Conservation (phyloP, 2,888 invertebrate species). For the Drosophila yooni region DNA sequence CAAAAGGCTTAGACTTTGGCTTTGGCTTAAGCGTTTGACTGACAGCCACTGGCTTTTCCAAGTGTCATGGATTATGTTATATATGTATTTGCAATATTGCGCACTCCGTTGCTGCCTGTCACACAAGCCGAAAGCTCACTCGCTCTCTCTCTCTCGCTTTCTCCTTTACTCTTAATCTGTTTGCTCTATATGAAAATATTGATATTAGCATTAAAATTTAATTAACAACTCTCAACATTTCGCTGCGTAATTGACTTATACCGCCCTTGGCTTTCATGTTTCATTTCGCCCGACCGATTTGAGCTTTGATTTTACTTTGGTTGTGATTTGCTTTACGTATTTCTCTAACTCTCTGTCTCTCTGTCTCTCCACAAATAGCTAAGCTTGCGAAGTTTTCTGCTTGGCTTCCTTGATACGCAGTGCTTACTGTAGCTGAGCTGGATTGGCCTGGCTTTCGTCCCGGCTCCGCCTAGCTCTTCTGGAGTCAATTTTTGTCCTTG, state of each 20-base stretch:
- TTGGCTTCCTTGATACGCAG: conserved; percentile 61
- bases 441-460: conserved; percentile 55
- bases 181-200: conserved; percentile 47
- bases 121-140: conserved; percentile 8
- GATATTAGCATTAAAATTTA: conserved; percentile 68
- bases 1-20: conserved; percentile 41
- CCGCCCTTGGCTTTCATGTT: conserved; percentile 59
- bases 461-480: conserved; percentile 13
- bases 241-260: conserved; percentile 64
- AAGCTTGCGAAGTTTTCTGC: conserved; percentile 70
- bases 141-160: not conserved
- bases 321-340: conserved; percentile 1
- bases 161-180: conserved; percentile 16
- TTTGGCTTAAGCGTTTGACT: conserved; percentile 50
- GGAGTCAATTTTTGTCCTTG: conserved; percentile 58
- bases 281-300: conserved; percentile 43
- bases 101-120: conserved; percentile 28
- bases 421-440: conserved; percentile 19
- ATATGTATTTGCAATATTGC: conserved; percentile 68
- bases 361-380: conserved; percentile 13
- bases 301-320: conserved; percentile 40
- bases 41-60: conserved; percentile 43
- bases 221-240: conserved; percentile 68
- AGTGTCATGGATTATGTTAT: conserved; percentile 80
- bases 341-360: conserved; percentile 3